Evolutionary conservation across 2,113 vertebrate species (phyloP).

Genomic region (Charina bottae): DNA sequence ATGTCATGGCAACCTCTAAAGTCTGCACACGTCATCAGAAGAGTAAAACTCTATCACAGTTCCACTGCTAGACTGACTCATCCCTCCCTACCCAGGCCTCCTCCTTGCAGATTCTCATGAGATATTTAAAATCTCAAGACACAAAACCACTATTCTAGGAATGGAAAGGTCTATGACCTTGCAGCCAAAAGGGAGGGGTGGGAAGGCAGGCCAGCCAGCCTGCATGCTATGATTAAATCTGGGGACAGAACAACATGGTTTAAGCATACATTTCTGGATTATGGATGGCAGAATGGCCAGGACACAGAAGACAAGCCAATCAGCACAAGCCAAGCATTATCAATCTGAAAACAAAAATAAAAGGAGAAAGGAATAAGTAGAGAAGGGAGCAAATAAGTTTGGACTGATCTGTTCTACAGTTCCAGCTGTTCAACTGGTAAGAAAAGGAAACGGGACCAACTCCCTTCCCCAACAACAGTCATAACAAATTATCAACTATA

Average conservation of each 20-base stretch:
- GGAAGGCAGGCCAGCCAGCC: background rate
- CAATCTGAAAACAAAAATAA: background rate
- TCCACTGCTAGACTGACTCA: background rate
- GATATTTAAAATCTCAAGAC: slow-evolving; percentile 7
- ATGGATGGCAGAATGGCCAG: background rate
- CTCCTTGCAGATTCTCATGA: background rate
- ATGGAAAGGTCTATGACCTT: slow-evolving; percentile 12
- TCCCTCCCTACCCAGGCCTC: background rate
- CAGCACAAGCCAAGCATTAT: background rate
- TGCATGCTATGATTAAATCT: background rate
- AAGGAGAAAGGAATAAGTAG: background rate
- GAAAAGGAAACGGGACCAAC: background rate
- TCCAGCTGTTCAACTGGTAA: background rate
- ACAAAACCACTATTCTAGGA: slow-evolving; percentile 4
- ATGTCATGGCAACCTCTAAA: background rate
- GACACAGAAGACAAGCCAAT: background rate
- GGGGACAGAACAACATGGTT: background rate
- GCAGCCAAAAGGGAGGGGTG: background rate
- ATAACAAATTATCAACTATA: background rate
- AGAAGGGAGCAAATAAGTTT: background rate
- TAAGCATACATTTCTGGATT: background rate
- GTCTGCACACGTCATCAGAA: background rate
- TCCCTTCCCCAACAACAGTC: background rate
- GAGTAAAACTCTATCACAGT: background rate
- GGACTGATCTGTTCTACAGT: background rate